A percentile compares a stretch with the other conserved stretches of the same genome.
Conservation (phyloP, 1,140 invertebrate genomes). For the Heterodera carotae region DNA sequence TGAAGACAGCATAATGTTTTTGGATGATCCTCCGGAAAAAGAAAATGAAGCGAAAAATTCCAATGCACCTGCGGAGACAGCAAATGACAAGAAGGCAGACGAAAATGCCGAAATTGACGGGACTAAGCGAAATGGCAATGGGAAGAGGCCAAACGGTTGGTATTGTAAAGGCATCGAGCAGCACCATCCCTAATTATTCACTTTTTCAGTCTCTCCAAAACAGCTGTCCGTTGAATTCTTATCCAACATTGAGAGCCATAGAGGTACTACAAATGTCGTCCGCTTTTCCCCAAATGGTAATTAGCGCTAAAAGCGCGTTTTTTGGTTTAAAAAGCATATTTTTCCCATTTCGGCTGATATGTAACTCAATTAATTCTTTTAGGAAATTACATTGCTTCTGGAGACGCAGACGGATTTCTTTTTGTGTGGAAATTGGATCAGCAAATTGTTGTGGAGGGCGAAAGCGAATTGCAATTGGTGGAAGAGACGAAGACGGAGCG, state of each 20-base stretch:
- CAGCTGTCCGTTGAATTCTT: conserved; percentile 45
- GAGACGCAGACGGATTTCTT: conserved; percentile 41
- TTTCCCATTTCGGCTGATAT: no score
- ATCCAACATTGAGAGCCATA: conserved; percentile 47
- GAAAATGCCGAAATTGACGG: neutral
- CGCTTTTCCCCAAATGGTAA: conserved; percentile 52
- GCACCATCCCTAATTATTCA: neutral
- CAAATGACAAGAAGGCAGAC: neutral
- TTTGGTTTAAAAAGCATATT: no score
- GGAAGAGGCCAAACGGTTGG: neutral
- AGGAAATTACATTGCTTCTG: conserved; percentile 52
- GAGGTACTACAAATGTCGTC: conserved; percentile 40
- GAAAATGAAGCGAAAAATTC: conserved; percentile 11
- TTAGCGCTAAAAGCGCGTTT: neutral
- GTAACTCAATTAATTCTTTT: no score
- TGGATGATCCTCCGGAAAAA: conserved; percentile 13
- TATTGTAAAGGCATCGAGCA: no score
- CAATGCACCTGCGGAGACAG: neutral
- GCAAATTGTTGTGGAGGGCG: neutral
- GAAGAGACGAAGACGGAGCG: conserved; percentile 9
- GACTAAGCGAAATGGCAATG: neutral
- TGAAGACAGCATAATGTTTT: conserved; percentile 15
- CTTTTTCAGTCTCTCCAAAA: neutral
- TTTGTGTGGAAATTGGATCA: conserved; percentile 47
- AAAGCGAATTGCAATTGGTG: conserved; percentile 17